A percentile compares a stretch with the other conserved stretches of the same genome.
Evolutionary conservation across 2,888 invertebrate genomes (phyloP).

Genomic region (Eulithis testata): DNA sequence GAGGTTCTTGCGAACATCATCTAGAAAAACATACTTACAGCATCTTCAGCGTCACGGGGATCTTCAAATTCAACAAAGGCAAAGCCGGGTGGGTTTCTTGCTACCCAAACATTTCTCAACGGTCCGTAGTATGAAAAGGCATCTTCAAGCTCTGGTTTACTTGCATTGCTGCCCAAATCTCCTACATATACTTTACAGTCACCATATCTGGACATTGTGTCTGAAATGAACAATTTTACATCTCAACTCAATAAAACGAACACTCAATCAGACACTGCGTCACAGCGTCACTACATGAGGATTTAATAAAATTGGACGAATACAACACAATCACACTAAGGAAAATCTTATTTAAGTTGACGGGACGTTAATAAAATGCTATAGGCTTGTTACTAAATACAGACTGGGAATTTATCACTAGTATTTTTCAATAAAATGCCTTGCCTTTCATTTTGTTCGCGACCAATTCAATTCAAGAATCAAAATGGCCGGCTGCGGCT

Average conservation of each 20-base stretch:
- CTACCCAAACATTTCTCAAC: slow-evolving; percentile 98
- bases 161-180: slow-evolving; percentile 95
- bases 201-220: slow-evolving; percentile 90
- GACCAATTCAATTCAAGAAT: slow-evolving; percentile 19
- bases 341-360: background rate
- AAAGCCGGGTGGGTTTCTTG: slow-evolving; percentile 97
- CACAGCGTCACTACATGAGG: slow-evolving; percentile 18
- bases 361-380: background rate
- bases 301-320: background rate
- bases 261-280: slow-evolving; percentile 24
- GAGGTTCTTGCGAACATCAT: background rate
- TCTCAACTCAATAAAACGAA: background rate
- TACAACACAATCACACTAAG: slow-evolving; percentile 2
- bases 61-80: slow-evolving; percentile 98
- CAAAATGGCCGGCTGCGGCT: slow-evolving; percentile 25
- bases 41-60: slow-evolving; percentile 95
- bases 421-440: slow-evolving; percentile 11
- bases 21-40: slow-evolving; percentile 84
- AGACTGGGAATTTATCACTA: slow-evolving; percentile 1
- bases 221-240: slow-evolving; percentile 36
- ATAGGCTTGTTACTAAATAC: slow-evolving; percentile 3
- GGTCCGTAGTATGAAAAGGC: slow-evolving; percentile 97
- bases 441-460: slow-evolving; percentile 29
- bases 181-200: slow-evolving; percentile 99
- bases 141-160: slow-evolving; percentile 96